Evolutionary conservation across 2,113 vertebrate species (phyloP).

Genomic region (Propithecus coquereli): DNA sequence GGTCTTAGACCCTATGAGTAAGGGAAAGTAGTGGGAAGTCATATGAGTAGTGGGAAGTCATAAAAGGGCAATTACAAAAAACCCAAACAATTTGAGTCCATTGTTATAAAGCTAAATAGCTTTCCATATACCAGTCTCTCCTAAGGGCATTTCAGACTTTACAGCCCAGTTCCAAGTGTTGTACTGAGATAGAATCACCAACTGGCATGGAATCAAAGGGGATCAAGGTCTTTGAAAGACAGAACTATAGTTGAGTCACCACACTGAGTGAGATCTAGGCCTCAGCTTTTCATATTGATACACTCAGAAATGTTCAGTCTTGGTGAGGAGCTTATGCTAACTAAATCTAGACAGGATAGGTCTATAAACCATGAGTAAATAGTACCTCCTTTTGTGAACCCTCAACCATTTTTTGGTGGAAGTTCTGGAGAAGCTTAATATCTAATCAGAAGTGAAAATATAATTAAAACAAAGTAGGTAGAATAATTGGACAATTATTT

Average conservation of each 20-base stretch:
- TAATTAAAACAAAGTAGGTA: neutral
- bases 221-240: neutral
- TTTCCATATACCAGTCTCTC: neutral
- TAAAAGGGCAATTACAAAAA: neutral
- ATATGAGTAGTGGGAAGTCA: neutral
- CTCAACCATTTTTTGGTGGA: neutral
- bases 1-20: neutral
- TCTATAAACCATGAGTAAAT: neutral
- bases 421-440: neutral
- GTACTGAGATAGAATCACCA: neutral
- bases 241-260: neutral
- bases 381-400: neutral
- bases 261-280: neutral
- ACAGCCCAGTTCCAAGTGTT: neutral
- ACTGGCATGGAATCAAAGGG: neutral
- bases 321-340: neutral
- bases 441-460: conserved; percentile 16
- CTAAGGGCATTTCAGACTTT: neutral
- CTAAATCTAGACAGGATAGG: neutral
- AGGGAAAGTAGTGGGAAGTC: neutral
- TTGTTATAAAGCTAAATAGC: neutral
- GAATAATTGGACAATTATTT: neutral
- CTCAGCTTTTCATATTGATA: neutral
- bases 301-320: neutral
- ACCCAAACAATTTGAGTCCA: neutral